Percentiles rank a stretch among this genome's conserved stretches.
These are phyloP conservation scores for Diabrotica virgifera DNA, from an alignment of 1,140 invertebrate genomes.

Conservation along the genomic window DNA sequence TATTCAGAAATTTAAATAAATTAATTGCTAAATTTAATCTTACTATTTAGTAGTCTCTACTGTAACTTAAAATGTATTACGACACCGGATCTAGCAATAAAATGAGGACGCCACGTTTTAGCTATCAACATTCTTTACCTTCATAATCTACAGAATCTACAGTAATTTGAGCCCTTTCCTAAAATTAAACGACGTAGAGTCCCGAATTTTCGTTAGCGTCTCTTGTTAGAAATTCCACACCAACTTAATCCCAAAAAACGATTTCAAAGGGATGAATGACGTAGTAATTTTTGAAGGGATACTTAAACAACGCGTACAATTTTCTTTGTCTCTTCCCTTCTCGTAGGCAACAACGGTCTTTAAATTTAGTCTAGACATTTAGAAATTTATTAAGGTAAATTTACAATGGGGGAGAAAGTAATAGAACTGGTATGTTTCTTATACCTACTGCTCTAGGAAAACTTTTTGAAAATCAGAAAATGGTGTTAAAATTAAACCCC, in stretches of 20 bases:
- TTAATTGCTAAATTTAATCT: too few species aligned
- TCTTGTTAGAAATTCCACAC: conserved; percentile 2
- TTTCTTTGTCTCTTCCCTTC: background rate
- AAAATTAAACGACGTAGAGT: background rate
- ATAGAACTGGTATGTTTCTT: background rate
- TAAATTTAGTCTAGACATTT: background rate
- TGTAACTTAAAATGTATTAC: too few species aligned
- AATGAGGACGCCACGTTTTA: background rate
- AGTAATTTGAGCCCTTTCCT: background rate
- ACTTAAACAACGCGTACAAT: background rate
- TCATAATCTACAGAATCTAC: background rate
- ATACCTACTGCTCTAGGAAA: too few species aligned
- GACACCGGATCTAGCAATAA: too few species aligned
- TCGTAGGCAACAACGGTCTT: background rate
- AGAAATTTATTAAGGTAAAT: background rate
- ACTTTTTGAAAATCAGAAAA: too few species aligned
- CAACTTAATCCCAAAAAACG: background rate
- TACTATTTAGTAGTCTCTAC: too few species aligned
- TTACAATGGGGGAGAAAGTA: background rate
- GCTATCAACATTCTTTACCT: background rate
- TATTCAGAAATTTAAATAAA: too few species aligned
- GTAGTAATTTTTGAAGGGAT: background rate
- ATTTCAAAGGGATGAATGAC: background rate
- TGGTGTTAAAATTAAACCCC: too few species aligned
- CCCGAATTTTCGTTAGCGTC: background rate